Evolutionary conservation across 2,797 vertebrate genomes (phyloP).

Genomic region (Enteromius fasciolatus): DNA sequence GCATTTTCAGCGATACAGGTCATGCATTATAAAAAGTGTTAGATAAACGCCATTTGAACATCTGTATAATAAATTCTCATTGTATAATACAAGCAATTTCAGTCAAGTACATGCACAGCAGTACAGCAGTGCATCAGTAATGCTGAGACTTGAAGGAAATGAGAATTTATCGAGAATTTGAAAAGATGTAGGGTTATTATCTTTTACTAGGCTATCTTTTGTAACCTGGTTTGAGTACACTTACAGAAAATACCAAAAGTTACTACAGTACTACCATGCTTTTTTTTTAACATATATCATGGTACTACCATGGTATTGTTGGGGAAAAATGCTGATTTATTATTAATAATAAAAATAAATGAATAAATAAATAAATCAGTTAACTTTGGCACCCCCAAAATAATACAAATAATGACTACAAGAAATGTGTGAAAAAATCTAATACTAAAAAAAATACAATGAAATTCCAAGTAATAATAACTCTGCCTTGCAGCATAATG

Average conservation of each 20-base stretch:
- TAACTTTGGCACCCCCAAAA: slow-evolving; percentile 1
- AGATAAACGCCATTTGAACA: slow-evolving; percentile 2
- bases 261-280: neutral
- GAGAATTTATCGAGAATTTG: neutral
- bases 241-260: slow-evolving; percentile 11
- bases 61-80: neutral
- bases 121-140: neutral
- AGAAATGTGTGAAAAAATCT: neutral
- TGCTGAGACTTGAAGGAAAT: neutral
- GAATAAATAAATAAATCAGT: neutral
- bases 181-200: neutral
- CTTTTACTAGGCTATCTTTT: neutral
- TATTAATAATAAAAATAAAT: neutral
- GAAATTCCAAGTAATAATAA: neutral
- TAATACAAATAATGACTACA: neutral
- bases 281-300: neutral
- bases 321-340: neutral
- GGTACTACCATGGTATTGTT: neutral
- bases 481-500: neutral
- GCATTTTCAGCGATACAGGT: slow-evolving; percentile 12
- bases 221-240: neutral
- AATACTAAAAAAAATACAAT: neutral
- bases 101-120: neutral
- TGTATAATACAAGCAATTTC: slow-evolving; percentile 21
- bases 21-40: slow-evolving; percentile 2